Evolutionary conservation across 2,888 invertebrate species (phyloP).

Genomic region (Mamestra brassicae): DNA sequence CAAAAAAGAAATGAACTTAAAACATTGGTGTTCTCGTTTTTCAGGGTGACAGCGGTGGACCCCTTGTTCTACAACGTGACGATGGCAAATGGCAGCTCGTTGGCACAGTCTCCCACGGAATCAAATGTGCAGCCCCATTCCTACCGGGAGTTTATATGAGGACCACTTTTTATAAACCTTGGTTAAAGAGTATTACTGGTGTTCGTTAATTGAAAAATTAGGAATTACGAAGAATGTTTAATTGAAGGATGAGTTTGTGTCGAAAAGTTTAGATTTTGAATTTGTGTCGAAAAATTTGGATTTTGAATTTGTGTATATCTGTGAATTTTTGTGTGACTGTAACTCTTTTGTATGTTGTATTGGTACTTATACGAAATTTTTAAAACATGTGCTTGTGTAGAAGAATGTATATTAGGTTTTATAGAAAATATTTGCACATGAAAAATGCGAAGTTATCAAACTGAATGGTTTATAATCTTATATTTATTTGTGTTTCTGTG

Average conservation of each 20-base stretch:
- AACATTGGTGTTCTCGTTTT: constrained; percentile 51
- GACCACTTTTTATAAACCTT: constrained; percentile 97
- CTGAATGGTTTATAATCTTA: background rate
- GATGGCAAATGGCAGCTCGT: constrained; percentile 97
- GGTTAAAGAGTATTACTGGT: constrained; percentile 97
- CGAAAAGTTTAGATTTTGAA: background rate
- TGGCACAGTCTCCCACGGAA: constrained; percentile 98
- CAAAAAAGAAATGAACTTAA: too few species aligned
- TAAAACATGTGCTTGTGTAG: background rate
- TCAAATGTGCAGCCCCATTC: constrained; percentile 97
- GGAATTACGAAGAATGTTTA: background rate
- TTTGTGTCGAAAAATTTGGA: background rate
- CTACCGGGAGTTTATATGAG: constrained; percentile 98
- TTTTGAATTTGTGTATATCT: constrained; percentile 1
- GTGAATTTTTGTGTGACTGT: constrained; percentile 5
- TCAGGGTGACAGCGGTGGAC: constrained; percentile 98
- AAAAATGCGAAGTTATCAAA: background rate
- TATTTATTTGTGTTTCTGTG: constrained; percentile 48
- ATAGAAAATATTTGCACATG: background rate
- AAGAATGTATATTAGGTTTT: background rate
- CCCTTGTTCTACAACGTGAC: constrained; percentile 95
- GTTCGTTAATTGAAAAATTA: constrained; percentile 86
- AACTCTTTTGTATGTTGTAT: constrained; percentile 4
- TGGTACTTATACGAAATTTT: constrained; percentile 13
- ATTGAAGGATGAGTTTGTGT: background rate